A percentile compares a stretch with the other conserved stretches of the same genome.
phyloP scores from a whole-genome alignment of 2,113 vertebrate genomes.

The Cyrtonyx montezumae region DNA sequence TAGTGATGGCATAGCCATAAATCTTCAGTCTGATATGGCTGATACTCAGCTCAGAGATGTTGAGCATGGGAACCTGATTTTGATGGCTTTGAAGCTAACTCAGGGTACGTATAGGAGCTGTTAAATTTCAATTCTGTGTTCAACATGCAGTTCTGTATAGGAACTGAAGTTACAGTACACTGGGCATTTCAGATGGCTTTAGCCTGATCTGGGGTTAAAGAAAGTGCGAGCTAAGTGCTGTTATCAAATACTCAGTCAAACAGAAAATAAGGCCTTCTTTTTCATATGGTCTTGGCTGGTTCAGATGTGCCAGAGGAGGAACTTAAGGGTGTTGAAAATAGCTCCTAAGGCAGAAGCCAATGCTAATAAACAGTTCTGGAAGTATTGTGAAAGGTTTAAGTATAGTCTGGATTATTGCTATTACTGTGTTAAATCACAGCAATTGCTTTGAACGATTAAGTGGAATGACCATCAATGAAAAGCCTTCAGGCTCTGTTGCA shows the following conservation, averaged over 20 bases:
- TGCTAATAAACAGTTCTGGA: conserved; percentile 73
- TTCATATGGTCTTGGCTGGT: conserved; percentile 29
- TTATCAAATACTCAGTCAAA: conserved; percentile 44
- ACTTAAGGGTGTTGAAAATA: conserved; percentile 69
- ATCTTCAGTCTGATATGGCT: background rate
- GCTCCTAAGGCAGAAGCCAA: conserved; percentile 74
- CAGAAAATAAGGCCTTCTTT: conserved; percentile 46
- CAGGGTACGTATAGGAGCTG: background rate
- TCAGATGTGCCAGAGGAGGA: conserved; percentile 45
- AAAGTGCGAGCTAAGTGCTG: conserved; percentile 18
- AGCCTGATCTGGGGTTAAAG: conserved; percentile 35
- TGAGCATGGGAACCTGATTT: background rate
- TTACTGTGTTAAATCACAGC: conserved; percentile 71
- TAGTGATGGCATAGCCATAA: background rate
- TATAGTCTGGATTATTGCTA: conserved; percentile 72
- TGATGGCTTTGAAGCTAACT: background rate
- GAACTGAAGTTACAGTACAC: background rate
- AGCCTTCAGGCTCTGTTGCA: conserved; percentile 49
- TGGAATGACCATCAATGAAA: conserved; percentile 34
- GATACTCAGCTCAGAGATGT: background rate
- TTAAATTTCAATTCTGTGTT: background rate
- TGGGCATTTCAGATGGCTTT: conserved; percentile 9
- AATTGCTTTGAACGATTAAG: conserved; percentile 63
- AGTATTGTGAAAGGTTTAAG: conserved; percentile 64
- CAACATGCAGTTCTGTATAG: background rate